phyloP scores from a whole-genome alignment of 2,888 invertebrate genomes.

The Rhingia rostrata region DNA sequence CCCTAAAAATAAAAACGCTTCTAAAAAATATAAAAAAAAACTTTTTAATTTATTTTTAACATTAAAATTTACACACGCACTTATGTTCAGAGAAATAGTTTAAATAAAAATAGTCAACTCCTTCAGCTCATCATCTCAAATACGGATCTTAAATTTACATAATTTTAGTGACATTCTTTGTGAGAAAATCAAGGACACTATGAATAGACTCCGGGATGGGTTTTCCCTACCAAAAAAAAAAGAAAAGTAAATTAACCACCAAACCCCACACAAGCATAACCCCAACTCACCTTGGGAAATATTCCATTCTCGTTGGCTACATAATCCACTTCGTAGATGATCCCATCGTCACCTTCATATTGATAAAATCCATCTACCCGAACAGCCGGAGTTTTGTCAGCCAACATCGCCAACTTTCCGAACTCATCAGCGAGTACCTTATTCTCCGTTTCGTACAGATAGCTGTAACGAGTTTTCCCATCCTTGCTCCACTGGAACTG shows the following conservation, averaged over 20 bases:
- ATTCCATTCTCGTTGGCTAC: slow-evolving; percentile 84
- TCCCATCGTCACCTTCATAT: slow-evolving; percentile 85
- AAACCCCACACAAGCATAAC: not conserved
- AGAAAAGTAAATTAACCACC: too few relatives aligned
- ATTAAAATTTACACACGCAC: not conserved
- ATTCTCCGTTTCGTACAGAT: slow-evolving; percentile 84
- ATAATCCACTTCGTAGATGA: slow-evolving; percentile 83
- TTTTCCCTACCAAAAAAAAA: slow-evolving; percentile 33
- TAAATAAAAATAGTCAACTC: too few relatives aligned
- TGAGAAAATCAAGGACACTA: slow-evolving; percentile 40
- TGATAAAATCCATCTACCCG: slow-evolving; percentile 84
- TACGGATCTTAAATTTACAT: not conserved
- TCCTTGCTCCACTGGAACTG: slow-evolving; percentile 80
- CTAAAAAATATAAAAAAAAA: not conserved
- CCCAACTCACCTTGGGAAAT: slow-evolving; percentile 76
- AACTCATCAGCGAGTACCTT: slow-evolving; percentile 83
- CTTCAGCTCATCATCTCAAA: too few relatives aligned
- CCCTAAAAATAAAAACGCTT: not conserved
- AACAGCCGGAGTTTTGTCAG: slow-evolving; percentile 35
- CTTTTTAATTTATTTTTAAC: slow-evolving; percentile 3
- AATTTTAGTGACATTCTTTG: slow-evolving; percentile 42
- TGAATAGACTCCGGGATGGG: slow-evolving; percentile 50
- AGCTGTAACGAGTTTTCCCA: slow-evolving; percentile 77
- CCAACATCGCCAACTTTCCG: slow-evolving; percentile 32
- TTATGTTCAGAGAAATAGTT: too few relatives aligned